Conservation (phyloP, 2,113 vertebrate genomes). For the Laterallus jamaicensis region DNA sequence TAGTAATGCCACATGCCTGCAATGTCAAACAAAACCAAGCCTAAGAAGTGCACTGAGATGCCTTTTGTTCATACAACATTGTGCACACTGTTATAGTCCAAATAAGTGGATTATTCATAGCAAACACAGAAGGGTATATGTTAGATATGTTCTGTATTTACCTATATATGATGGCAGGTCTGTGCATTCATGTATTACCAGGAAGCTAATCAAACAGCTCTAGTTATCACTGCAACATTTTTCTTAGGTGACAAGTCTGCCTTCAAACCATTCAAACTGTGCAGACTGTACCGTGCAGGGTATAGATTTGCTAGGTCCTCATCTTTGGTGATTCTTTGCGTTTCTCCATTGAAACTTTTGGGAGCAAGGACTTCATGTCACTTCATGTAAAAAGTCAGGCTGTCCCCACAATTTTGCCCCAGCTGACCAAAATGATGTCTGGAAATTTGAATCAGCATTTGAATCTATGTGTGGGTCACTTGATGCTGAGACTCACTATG, state of each 20-base stretch:
- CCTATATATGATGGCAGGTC: background rate
- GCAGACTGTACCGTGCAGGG: rapidly evolving
- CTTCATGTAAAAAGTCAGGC: background rate
- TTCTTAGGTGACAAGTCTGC: background rate
- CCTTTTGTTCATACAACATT: background rate
- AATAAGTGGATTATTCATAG: background rate
- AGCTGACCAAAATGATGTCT: background rate
- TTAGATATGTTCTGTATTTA: background rate
- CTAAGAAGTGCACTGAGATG: background rate
- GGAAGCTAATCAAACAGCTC: background rate
- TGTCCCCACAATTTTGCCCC: background rate
- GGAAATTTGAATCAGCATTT: background rate
- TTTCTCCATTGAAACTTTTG: background rate
- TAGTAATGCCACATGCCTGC: background rate
- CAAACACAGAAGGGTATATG: background rate
- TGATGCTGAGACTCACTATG: background rate
- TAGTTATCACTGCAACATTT: background rate
- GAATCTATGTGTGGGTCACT: background rate
- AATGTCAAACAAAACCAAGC: background rate
- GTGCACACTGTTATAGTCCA: background rate
- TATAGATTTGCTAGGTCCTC: background rate
- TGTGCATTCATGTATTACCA: background rate
- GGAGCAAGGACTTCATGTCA: background rate
- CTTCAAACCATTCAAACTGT: background rate
- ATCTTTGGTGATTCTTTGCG: background rate